Percentiles rank a stretch among this genome's conserved stretches.
Conservation (phyloP, 2,113 vertebrate genomes). For the Ophthalmolycus amberensis region DNA sequence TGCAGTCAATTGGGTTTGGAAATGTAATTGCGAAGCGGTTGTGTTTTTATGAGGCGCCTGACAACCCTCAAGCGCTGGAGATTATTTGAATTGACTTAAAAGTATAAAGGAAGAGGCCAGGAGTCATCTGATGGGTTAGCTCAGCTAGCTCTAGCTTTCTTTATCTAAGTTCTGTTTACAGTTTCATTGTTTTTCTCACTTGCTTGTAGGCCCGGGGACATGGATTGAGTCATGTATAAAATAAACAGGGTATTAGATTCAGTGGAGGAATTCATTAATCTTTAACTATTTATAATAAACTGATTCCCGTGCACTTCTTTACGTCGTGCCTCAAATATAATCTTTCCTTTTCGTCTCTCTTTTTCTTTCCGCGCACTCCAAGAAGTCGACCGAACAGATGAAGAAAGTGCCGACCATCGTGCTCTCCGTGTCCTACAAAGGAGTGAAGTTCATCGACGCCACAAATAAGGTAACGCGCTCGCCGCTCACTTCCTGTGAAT, state of each 20-base stretch:
- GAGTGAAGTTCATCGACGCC: constrained; percentile 99
- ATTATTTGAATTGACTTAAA: constrained; percentile 17
- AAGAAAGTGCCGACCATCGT: constrained; percentile 99
- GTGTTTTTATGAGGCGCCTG: background rate
- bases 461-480: constrained; percentile 92
- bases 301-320: background rate
- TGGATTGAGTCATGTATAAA: background rate
- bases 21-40: constrained; percentile 10
- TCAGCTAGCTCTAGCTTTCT: background rate
- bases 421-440: constrained; percentile 98
- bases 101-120: background rate
- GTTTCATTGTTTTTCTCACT: background rate
- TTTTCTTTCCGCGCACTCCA: constrained; percentile 59
- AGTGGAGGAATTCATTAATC: constrained; percentile 2
- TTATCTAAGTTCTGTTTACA: background rate
- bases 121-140: background rate
- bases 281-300: background rate
- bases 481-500: constrained; percentile 32
- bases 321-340: constrained; percentile 22
- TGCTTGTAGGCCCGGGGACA: background rate
- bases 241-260: background rate
- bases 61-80: constrained; percentile 26
- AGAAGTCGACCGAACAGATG: constrained; percentile 99
- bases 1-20: constrained; percentile 21
- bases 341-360: constrained; percentile 4